These are phyloP conservation scores for Norana najaformis DNA, from an alignment of 2,888 invertebrate genomes.

Conservation along the genomic window DNA sequence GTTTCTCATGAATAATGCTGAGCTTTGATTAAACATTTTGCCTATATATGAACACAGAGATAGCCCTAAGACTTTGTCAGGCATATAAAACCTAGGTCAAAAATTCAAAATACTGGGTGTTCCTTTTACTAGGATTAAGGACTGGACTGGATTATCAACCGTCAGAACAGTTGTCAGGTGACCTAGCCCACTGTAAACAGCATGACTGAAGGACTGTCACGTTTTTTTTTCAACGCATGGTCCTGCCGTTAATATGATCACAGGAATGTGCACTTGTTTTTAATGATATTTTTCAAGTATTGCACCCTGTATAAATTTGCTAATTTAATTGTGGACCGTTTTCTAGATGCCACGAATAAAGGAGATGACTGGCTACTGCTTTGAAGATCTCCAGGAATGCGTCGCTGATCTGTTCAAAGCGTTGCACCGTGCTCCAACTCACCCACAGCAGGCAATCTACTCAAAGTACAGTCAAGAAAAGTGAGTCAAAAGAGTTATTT, in stretches of 20 bases:
- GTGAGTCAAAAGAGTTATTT: conserved; percentile 50
- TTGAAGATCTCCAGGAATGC: conserved; percentile 72
- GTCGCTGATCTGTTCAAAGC: conserved; percentile 73
- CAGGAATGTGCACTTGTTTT: not conserved
- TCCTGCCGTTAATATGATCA: no score
- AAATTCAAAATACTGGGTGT: not conserved
- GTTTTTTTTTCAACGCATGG: no score
- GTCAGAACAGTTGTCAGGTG: not conserved
- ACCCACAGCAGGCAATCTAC: conserved; percentile 80
- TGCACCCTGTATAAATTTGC: not conserved
- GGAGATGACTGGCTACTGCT: conserved; percentile 72
- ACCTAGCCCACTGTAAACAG: no score
- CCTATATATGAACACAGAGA: not conserved
- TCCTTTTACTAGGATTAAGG: not conserved
- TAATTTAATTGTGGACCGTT: no score
- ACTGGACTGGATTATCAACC: not conserved
- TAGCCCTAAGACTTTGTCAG: not conserved
- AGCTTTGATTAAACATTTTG: not conserved
- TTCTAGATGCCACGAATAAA: conserved; percentile 44
- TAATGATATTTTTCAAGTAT: not conserved
- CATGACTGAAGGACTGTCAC: no score
- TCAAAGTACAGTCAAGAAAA: conserved; percentile 78
- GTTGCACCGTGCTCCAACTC: conserved; percentile 71
- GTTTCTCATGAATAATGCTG: conserved; percentile 23
- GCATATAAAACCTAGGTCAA: no score